phyloP scores from a whole-genome alignment of 1,140 invertebrate genomes.

The Pogonomyrmex barbatus region DNA sequence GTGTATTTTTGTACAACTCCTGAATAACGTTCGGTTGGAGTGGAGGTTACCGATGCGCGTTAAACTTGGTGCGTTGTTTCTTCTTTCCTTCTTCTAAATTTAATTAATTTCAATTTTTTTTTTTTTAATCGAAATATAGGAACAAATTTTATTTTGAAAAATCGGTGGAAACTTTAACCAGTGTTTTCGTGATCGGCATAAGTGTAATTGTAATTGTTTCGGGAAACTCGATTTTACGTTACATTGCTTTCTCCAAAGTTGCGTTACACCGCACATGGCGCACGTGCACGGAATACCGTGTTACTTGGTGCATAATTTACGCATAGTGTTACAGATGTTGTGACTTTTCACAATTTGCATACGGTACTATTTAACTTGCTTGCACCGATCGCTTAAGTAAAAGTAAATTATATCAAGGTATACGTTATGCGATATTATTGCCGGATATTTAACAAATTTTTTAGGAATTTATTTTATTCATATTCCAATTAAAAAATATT shows the following conservation, averaged over 20 bases:
- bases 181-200: neutral
- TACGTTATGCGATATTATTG: neutral
- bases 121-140: neutral
- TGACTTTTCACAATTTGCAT: neutral
- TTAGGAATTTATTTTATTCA: neutral
- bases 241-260: neutral
- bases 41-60: neutral
- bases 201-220: neutral
- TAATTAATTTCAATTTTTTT: too few species aligned
- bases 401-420: neutral
- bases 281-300: neutral
- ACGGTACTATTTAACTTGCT: conserved; percentile 2
- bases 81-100: neutral
- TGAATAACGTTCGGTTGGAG: neutral
- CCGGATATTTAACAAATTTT: neutral
- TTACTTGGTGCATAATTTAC: neutral
- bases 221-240: neutral
- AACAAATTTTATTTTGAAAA: neutral
- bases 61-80: neutral
- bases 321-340: neutral
- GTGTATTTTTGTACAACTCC: neutral
- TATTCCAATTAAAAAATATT: neutral
- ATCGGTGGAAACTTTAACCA: neutral
- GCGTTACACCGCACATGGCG: neutral
- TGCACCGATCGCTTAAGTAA: neutral